Conservation (phyloP, 2,797 vertebrate genomes). For the Anguilla marmorata region DNA sequence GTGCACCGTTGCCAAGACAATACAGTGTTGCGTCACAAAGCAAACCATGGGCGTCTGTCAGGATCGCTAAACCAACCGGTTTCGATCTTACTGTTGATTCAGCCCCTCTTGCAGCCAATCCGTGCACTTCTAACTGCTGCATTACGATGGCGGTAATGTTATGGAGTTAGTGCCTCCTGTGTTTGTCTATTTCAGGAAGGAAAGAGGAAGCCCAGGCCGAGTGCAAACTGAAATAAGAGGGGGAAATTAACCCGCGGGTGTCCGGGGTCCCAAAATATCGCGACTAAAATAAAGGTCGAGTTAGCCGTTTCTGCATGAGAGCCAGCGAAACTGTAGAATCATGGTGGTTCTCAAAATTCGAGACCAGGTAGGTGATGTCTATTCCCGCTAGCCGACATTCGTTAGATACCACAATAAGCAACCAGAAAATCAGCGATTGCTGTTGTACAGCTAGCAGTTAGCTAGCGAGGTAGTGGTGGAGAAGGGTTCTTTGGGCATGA, state of each 20-base stretch:
- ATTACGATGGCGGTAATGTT: slow-evolving; percentile 46
- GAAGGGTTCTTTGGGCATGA: not conserved
- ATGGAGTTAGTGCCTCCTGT: slow-evolving; percentile 49
- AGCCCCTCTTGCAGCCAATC: slow-evolving; percentile 53
- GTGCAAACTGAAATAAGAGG: slow-evolving; percentile 30
- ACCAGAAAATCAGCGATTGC: not conserved
- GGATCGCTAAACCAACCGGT: slow-evolving; percentile 52
- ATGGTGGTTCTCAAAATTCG: slow-evolving; percentile 79
- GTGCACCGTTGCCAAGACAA: slow-evolving; percentile 20
- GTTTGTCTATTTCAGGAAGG: slow-evolving; percentile 52
- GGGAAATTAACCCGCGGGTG: slow-evolving; percentile 32
- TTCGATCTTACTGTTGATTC: slow-evolving; percentile 58
- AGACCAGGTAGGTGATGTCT: slow-evolving; percentile 68
- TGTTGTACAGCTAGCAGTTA: not conserved
- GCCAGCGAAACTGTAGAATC: slow-evolving; percentile 62
- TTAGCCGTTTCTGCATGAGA: slow-evolving; percentile 61
- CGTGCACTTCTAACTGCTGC: slow-evolving; percentile 51
- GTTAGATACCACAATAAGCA: not conserved
- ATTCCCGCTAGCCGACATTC: not conserved
- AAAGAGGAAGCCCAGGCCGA: slow-evolving; percentile 46
- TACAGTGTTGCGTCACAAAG: slow-evolving; percentile 23
- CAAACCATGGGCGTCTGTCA: slow-evolving; percentile 11
- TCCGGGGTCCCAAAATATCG: slow-evolving; percentile 12
- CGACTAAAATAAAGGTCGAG: slow-evolving; percentile 23
- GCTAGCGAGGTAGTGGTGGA: not conserved